phyloP scores from a whole-genome alignment of 2,113 vertebrate genomes.

The Fulica atra region DNA sequence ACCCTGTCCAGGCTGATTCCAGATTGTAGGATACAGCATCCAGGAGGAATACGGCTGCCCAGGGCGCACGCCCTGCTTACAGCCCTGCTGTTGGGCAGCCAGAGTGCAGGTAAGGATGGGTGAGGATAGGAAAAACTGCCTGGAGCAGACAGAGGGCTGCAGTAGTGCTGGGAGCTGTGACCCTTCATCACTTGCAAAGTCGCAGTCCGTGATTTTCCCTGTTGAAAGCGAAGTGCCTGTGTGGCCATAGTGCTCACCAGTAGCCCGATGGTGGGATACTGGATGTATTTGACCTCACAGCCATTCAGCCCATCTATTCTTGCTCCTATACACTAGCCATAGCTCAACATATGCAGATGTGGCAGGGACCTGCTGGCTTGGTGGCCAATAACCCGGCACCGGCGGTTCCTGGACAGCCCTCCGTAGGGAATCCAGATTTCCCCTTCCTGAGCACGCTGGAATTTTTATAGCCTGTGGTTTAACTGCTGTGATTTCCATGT shows the following conservation, averaged over 20 bases:
- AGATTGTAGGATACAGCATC: not conserved
- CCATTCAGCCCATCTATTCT: not conserved
- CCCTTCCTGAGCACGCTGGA: not conserved
- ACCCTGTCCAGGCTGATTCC: not conserved
- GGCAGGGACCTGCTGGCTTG: not conserved
- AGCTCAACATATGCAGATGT: not conserved
- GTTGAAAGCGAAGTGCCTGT: not conserved
- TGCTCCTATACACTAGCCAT: rapidly evolving
- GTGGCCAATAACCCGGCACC: not conserved
- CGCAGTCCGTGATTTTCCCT: not conserved
- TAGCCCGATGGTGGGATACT: rapidly evolving
- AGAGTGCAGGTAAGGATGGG: not conserved
- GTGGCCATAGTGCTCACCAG: rapidly evolving
- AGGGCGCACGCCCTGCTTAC: not conserved
- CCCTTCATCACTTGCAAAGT: not conserved
- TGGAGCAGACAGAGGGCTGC: rapidly evolving
- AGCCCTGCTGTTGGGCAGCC: not conserved
- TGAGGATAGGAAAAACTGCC: rapidly evolving
- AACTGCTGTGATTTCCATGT: constrained; percentile 24
- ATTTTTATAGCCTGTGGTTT: constrained; percentile 57
- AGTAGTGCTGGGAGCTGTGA: not conserved
- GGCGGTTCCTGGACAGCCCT: not conserved
- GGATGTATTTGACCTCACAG: not conserved
- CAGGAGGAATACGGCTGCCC: not conserved
- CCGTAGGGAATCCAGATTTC: constrained; percentile 38